Base-by-base conservation (phyloP, 1,140 invertebrate genomes). In the Apis laboriosa region DNA sequence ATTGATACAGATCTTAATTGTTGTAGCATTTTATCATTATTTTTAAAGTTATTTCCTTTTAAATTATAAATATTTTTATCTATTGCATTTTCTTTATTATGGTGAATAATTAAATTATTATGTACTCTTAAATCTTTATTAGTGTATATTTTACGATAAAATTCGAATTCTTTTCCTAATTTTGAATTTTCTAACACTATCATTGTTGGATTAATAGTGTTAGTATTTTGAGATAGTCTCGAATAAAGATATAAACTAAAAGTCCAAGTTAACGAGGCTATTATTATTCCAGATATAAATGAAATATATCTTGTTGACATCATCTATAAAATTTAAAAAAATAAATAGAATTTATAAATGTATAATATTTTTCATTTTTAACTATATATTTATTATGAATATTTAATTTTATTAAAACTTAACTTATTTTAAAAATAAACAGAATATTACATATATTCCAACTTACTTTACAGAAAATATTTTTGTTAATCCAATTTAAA, bases 211-310 rank as follows among this genome's bases (percentile, higher is more conserved):
- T 91, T 93, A 55, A 86, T 75, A 55, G 74, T 84, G 28, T 91
- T 91, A 9, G 71, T 77, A 80, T 91, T 92, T 88, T 92, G 89
- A 0, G 92, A 94, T 21, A 95, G 76, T 86, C 90, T 93, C 76
- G 92, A 94, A 85, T 96, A 96, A 13, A 96, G 90, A 90, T 96
- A 96, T 21, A 97, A 88, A 88, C 95, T 96, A 55, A 96, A 93
- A n/a, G 93, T 90, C 96, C 96, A 97, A 67, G 96, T 96, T 64
- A 96, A 71, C 0, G 96, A 96, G n/a, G 96, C 95, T 89, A 96
- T 94, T 49, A 95, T 84, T 60, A 96, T 95, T 9, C 96, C 96
- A 63, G 95, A 94, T 43, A 96, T 80, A 86, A 96, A 96, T 12
- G 96, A 96, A 9, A 93, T 89, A 77, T 94, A 95, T 74, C 94